Evolutionary conservation across 1,140 invertebrate genomes (phyloP), one percentile per base, ranked within the genome.

Genomic region (Drosophila nebulosa): DNA sequence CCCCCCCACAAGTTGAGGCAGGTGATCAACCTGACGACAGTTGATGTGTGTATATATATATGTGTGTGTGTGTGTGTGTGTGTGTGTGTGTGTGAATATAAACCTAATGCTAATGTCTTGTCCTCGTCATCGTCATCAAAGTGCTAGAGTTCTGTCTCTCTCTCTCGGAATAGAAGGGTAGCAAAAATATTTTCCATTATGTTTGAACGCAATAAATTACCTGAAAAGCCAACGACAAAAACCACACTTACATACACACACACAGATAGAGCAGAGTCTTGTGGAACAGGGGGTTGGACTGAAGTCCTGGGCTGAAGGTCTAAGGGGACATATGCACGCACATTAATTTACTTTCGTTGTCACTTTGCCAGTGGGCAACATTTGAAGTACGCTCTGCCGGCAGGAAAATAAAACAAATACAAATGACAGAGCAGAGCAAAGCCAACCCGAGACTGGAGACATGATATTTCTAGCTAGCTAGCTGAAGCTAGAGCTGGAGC

Each of bases 151-250:
- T 18, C 21, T 21, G 16, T 46, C 53, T 73, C 55, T 52, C 10
- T 32, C 30, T 30, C 53, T 64, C 68, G 75, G 75, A 65, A 79
- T 79, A 69, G 72, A 73, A 76, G 80, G 80, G 83, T 78, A 81
- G 55, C 78, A 81, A 62, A 78, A 88, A 88, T 89, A 86, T 88
- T 83, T 88, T 89, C 83, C 78, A 88, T 88, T 88, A 88, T 88
- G 78, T 88, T 88, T 88, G 79, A 88, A 86, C 78, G 86, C 86
- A 90, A 90, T 90, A 90, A 90, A 90, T 90, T 90, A 90, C 86
- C 86, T 90, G 86, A 74, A 89, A 76, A 83, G 75, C 77, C 83
- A 88, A 78, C 72, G 71, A 69, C 70, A 79, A 81, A 81, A 88
- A 70, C 74, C 78, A 69, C 78, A 83, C 52, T 64, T 64, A 72